Percentiles rank a stretch among this genome's conserved stretches.
These are phyloP conservation scores for Chironomus tepperi DNA, from an alignment of 1,140 invertebrate genomes.

Conservation along the genomic window DNA sequence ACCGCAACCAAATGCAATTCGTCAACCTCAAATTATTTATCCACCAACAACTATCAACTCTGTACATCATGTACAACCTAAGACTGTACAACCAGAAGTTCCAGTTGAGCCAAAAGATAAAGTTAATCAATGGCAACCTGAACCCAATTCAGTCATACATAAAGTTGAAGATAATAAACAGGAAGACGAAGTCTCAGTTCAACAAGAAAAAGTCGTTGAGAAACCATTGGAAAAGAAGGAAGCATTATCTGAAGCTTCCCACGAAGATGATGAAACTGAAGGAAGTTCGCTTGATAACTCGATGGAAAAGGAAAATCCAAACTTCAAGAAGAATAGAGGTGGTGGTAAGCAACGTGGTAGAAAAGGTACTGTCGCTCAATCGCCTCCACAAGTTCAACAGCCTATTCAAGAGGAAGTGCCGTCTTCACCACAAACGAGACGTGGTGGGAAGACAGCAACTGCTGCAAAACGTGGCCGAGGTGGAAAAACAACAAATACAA, in stretches of 20 bases:
- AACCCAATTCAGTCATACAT: not conserved
- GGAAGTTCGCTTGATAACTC: not conserved
- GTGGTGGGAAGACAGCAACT: not conserved
- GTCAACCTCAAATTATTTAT: slow-evolving; percentile 17
- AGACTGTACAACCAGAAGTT: not conserved
- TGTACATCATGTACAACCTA: not conserved
- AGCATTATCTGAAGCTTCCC: not conserved
- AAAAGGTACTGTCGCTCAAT: slow-evolving; percentile 27
- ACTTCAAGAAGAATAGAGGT: not conserved
- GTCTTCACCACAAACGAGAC: slow-evolving; percentile 38
- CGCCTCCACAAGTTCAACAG: slow-evolving; percentile 30
- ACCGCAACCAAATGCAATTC: not conserved
- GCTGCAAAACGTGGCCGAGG: not conserved
- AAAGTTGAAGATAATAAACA: not conserved
- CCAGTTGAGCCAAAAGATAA: not conserved
- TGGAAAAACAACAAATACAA: slow-evolving; percentile 25
- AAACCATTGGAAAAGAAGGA: not conserved
- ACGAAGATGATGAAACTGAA: not conserved
- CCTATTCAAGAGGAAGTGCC: slow-evolving; percentile 35
- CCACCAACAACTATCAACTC: not conserved
- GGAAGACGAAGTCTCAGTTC: too few species aligned
- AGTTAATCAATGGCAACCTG: not conserved
- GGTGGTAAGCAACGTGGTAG: not conserved
- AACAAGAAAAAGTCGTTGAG: not conserved
- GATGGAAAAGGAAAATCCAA: not conserved